Percentiles rank a stretch among this genome's conserved stretches.
phyloP scores from a whole-genome alignment of 2,113 vertebrate genomes.

The Spermophilus dauricus region DNA sequence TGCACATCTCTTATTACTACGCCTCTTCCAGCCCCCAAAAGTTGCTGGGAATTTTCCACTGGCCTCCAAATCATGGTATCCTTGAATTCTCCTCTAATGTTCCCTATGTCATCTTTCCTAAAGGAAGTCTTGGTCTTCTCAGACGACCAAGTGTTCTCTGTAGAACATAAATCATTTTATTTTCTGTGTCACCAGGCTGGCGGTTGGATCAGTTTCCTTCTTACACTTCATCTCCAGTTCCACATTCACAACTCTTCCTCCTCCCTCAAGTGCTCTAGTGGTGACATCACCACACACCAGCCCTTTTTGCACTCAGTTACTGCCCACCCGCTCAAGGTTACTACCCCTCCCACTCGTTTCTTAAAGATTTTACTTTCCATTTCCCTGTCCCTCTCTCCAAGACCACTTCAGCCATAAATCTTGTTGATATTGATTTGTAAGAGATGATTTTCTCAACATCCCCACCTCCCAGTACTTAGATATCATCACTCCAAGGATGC shows the following conservation, averaged over 20 bases:
- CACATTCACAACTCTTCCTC: not conserved
- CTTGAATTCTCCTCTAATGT: not conserved
- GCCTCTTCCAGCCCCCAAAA: not conserved
- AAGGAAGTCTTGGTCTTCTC: not conserved
- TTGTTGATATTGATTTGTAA: not conserved
- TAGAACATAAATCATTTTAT: not conserved
- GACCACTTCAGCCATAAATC: not conserved
- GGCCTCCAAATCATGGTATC: not conserved
- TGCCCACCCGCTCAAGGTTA: not conserved
- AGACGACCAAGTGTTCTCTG: not conserved
- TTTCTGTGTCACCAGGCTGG: not conserved
- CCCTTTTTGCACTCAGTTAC: not conserved
- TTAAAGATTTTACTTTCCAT: not conserved
- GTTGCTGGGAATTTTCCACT: not conserved
- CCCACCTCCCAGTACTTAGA: not conserved
- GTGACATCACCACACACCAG: not conserved
- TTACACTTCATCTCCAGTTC: not conserved
- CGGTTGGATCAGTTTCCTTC: rapidly evolving
- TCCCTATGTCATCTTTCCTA: not conserved
- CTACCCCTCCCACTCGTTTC: not conserved
- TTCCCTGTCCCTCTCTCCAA: not conserved
- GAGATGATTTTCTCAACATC: not conserved
- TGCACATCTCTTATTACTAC: not conserved
- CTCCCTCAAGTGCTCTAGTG: not conserved
- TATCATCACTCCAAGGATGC: not conserved